Conservation (phyloP, 2,888 invertebrate genomes). For the Macroteleia sp. region DNA sequence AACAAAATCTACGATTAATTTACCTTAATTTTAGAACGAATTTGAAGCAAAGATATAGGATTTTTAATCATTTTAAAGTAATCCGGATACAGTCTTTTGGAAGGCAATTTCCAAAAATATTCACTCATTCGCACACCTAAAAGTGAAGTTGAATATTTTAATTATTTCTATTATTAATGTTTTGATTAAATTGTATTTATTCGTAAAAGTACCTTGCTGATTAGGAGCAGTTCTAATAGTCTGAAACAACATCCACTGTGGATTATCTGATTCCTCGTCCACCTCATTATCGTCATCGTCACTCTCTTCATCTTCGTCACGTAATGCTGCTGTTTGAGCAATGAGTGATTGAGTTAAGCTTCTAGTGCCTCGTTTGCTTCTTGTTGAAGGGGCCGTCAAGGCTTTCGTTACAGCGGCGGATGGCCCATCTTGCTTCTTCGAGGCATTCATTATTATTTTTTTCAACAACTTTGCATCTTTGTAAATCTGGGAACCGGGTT, state of each 20-base stretch:
- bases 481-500: slow-evolving; percentile 97
- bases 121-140: slow-evolving; percentile 93
- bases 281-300: slow-evolving; percentile 87
- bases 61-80: slow-evolving; percentile 98
- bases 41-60: slow-evolving; percentile 97
- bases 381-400: slow-evolving; percentile 77
- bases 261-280: slow-evolving; percentile 87
- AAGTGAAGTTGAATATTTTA: too few species aligned
- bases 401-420: slow-evolving; percentile 72
- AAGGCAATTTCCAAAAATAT: slow-evolving; percentile 96
- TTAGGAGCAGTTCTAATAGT: slow-evolving; percentile 89
- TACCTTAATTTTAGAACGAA: slow-evolving; percentile 90
- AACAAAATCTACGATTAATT: too few species aligned
- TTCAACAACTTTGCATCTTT: slow-evolving; percentile 96
- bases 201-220: slow-evolving; percentile 85
- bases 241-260: slow-evolving; percentile 96
- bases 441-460: slow-evolving; percentile 87
- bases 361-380: slow-evolving; percentile 81
- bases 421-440: slow-evolving; percentile 79
- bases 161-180: too few species aligned
- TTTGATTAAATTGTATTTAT: too few species aligned
- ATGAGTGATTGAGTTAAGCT: slow-evolving; percentile 85
- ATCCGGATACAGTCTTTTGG: slow-evolving; percentile 95
- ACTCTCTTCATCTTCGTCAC: slow-evolving; percentile 87
- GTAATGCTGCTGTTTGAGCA: slow-evolving; percentile 86